Evolutionary conservation across 2,113 vertebrate genomes (phyloP), one percentile per base, ranked within the genome.

Genomic region (Lasiurus cinereus): DNA sequence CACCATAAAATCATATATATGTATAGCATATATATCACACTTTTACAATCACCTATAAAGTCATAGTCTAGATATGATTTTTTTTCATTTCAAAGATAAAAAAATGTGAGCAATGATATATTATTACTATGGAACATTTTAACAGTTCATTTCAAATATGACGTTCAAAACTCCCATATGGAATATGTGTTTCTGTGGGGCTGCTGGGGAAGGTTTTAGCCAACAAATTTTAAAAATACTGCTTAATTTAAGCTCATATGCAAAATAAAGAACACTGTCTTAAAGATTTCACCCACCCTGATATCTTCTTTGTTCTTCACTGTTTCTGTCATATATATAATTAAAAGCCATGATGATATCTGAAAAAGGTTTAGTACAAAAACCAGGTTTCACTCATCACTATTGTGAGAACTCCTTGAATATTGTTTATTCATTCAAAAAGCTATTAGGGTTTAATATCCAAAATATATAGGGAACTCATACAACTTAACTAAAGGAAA

Each of bases 81-180:
- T 82, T 54, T 77, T 77, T 77, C 16, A 83, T 70, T 69, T 56
- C 18, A 83, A 82, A 74, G 9, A 93, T 16, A 62, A 77, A 90
- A 90, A 93, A 56, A 52, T 50, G 4, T 78, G 12, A 91, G 27
- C 19, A 91, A 72, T 87, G 19, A 8, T 74, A 79, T 46, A 84
- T 64, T 91, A 70, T 39, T 59, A 59, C 21, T 39, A 8, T 16
- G 43, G 48, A 14, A 83, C 8, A 50, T 84, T 69, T 80, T 77
- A 82, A 80, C 1, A 29, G 39, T 54, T 54, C 6, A 66, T 85
- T 91, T 95, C 15, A 94, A 43, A 7, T 29, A 1, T 77, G 22
- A 90, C 88, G 29, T 27, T 5, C 33, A 76, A 83, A 36, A 6
- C 33, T 78, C 15, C 19, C 64, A 73, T 19, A 29, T 21, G 2